These are phyloP conservation scores for Blomia tropicalis DNA, from an alignment of 2,888 invertebrate genomes.

Conservation along the genomic window DNA sequence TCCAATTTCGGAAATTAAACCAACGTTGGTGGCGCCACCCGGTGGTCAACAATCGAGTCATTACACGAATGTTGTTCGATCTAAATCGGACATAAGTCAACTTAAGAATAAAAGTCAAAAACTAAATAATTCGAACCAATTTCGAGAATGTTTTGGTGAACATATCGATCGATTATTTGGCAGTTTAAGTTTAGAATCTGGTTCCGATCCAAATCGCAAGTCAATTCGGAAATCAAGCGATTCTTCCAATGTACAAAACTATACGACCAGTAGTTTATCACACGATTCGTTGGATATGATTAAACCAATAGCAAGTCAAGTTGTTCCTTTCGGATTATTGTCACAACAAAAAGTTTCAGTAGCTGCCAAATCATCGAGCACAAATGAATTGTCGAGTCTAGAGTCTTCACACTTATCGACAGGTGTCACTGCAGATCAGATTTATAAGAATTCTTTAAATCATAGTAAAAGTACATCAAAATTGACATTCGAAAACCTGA, in stretches of 20 bases:
- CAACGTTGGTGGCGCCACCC: background rate
- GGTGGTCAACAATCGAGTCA: background rate
- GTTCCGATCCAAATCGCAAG: background rate
- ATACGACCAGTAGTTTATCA: background rate
- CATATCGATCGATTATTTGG: background rate
- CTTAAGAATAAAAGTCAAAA: background rate
- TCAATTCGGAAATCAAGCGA: background rate
- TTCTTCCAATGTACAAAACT: background rate
- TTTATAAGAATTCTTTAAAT: background rate
- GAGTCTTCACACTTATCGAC: conserved; percentile 8
- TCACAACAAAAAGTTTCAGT: background rate
- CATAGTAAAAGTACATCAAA: conserved; percentile 12
- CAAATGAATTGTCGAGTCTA: conserved; percentile 11
- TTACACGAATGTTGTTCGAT: background rate
- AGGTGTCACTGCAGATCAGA: background rate
- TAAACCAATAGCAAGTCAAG: background rate
- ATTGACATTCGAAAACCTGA: conserved; percentile 12
- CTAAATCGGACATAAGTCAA: conserved; percentile 4
- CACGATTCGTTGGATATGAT: background rate
- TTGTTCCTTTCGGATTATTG: background rate
- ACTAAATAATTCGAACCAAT: background rate
- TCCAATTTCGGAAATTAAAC: background rate
- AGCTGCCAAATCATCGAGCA: background rate
- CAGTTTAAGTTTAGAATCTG: background rate
- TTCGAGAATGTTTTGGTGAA: background rate